These are phyloP conservation scores for Cranoglanis bouderius DNA, from an alignment of 2,113 vertebrate species.

Conservation along the genomic window DNA sequence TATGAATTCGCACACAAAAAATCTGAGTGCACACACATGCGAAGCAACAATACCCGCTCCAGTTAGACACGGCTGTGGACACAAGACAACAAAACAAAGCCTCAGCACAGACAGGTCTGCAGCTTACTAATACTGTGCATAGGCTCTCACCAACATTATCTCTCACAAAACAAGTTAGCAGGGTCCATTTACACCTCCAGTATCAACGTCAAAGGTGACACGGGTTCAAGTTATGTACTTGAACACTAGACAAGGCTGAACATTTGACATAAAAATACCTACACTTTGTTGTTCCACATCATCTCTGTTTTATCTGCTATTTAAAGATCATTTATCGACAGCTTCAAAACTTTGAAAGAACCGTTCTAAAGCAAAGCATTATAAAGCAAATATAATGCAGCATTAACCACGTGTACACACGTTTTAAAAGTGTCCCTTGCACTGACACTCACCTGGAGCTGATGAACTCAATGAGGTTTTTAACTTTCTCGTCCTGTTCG, in stretches of 20 bases:
- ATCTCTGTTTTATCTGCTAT: not conserved
- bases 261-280: not conserved
- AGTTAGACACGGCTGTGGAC: conserved; percentile 67
- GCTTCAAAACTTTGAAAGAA: not conserved
- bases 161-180: not conserved
- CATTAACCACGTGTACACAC: not conserved
- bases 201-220: not conserved
- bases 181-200: not conserved
- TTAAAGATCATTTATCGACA: not conserved
- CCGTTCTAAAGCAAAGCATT: too few species aligned
- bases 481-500: conserved; percentile 94
- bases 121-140: not conserved
- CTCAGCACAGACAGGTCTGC: conserved; percentile 25
- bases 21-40: conserved; percentile 53
- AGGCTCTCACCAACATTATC: not conserved
- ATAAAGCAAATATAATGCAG: not conserved
- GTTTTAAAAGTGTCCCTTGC: not conserved
- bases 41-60: conserved; percentile 68
- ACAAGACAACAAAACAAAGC: conserved; percentile 62
- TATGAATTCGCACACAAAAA: conserved; percentile 16
- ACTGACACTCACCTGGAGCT: conserved; percentile 86
- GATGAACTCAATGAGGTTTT: conserved; percentile 96
- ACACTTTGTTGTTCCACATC: not conserved
- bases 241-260: not conserved
- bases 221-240: not conserved